Evolutionary conservation across 2,888 invertebrate species (phyloP), one percentile per base, ranked within the genome.

Genomic region (Rhodophaea formosa): DNA sequence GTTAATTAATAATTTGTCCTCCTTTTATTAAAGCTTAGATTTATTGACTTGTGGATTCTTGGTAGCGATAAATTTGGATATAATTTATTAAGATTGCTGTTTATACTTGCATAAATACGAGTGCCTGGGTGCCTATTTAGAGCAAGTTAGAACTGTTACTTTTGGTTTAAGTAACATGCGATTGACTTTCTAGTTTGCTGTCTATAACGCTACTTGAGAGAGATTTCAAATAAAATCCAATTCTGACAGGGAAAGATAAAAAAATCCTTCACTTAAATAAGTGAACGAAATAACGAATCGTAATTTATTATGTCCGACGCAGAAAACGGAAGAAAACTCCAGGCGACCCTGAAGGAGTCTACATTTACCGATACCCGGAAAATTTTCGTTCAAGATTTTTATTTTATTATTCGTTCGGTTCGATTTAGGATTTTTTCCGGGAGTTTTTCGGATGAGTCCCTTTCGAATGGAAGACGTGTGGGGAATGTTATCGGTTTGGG

Each of bases 381-480:
- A 53, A 46, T 17, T 39, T 32, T 45, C 45, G 15, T 44, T 14
- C 44, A 44, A 12, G 53, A 54, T 54, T 45, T 54, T 55, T 57
- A 53, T 59, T 59, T 61, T 60, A 56, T 57, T 56, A 55, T 59
- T 56, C 58, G 52, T 43, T 60, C 43, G 53, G 58, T 35, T 53
- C 46, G 58, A 58, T 59, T 56, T 23, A 53, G 60, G 61, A 59
- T 63, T 64, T 65, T 64, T 66, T 66, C 63, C 56, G 59, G 58
- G 59, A 55, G 56, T 59, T 65, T 57, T 58, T 54, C 56, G 59
- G 56, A 55, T 17, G 35, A 32, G 45, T 59, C 57, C 65, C 59
- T 61, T 60, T 62, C 57, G 51, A 69, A 67, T 65, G 61, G 64
- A 62, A 61, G 65, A 69, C 69, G 69, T 69, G 69, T 61, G 46